Evolutionary conservation across 2,113 vertebrate genomes (phyloP).

Genomic region (Taxidea taxus): DNA sequence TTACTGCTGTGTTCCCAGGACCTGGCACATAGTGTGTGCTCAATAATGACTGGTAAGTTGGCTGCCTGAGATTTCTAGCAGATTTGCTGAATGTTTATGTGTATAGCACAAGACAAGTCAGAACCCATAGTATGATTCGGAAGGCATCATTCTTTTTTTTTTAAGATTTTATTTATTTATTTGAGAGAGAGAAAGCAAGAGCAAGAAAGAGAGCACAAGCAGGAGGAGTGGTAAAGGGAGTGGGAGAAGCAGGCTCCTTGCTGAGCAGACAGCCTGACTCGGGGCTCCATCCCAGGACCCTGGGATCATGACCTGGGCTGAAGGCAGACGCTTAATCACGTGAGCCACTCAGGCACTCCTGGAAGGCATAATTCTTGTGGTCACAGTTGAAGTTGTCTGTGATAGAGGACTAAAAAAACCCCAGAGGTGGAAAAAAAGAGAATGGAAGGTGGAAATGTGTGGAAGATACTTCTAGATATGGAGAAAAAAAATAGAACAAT

Average conservation of each 20-base stretch:
- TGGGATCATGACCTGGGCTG: too few species aligned
- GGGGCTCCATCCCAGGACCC: too few species aligned
- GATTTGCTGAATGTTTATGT: background rate
- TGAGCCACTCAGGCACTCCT: too few species aligned
- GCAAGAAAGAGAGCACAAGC: background rate
- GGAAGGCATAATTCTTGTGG: background rate
- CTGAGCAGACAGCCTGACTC: too few species aligned
- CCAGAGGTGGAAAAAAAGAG: background rate
- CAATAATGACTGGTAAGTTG: background rate
- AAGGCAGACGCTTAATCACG: too few species aligned
- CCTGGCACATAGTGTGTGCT: background rate
- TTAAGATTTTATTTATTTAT: too few species aligned
- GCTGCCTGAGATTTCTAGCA: background rate
- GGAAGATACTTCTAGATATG: background rate
- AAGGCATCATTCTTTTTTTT: background rate
- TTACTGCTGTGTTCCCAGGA: background rate
- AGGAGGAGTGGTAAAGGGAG: too few species aligned
- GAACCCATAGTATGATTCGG: background rate
- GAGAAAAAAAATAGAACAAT: too few species aligned
- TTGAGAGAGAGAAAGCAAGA: too few species aligned
- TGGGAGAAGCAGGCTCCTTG: too few species aligned
- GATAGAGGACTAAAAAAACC: background rate
- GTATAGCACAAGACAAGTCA: background rate
- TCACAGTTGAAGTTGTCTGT: background rate
- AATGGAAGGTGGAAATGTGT: background rate